A percentile compares a stretch with the other conserved stretches of the same genome.
phyloP scores from a whole-genome alignment of 2,113 vertebrate genomes.

The Microcebus jonahi region DNA sequence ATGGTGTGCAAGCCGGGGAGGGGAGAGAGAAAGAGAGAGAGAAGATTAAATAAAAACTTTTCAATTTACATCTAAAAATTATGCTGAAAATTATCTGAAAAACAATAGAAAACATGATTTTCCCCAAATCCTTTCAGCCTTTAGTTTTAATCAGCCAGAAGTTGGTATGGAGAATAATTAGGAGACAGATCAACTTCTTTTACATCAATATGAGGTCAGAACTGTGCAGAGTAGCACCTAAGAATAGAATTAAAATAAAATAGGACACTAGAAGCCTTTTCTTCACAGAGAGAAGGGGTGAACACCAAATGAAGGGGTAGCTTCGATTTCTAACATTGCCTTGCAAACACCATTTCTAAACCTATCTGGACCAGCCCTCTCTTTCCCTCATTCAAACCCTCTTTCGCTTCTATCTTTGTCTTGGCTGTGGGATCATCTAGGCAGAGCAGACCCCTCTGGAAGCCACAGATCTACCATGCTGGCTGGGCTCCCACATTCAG shows the following conservation, averaged over 20 bases:
- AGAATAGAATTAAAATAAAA: background rate
- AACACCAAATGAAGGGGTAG: background rate
- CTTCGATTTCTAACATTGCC: background rate
- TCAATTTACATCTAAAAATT: background rate
- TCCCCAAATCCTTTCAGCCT: background rate
- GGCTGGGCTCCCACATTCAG: background rate
- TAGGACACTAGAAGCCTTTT: background rate
- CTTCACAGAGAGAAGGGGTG: background rate
- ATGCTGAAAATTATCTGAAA: constrained; percentile 37
- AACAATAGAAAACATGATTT: constrained; percentile 22
- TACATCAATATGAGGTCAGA: background rate
- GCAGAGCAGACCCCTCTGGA: background rate
- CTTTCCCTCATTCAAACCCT: background rate
- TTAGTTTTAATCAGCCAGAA: background rate
- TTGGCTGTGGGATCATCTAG: background rate
- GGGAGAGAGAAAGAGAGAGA: background rate
- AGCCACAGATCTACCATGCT: background rate
- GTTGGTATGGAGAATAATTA: background rate
- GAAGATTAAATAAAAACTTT: background rate
- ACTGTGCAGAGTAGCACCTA: background rate
- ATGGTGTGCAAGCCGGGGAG: background rate
- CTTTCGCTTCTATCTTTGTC: background rate
- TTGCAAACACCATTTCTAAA: background rate
- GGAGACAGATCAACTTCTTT: background rate
- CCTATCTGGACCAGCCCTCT: background rate